These are phyloP conservation scores for Vollenhovia emeryi DNA, from an alignment of 1,140 invertebrate species.

Conservation along the genomic window DNA sequence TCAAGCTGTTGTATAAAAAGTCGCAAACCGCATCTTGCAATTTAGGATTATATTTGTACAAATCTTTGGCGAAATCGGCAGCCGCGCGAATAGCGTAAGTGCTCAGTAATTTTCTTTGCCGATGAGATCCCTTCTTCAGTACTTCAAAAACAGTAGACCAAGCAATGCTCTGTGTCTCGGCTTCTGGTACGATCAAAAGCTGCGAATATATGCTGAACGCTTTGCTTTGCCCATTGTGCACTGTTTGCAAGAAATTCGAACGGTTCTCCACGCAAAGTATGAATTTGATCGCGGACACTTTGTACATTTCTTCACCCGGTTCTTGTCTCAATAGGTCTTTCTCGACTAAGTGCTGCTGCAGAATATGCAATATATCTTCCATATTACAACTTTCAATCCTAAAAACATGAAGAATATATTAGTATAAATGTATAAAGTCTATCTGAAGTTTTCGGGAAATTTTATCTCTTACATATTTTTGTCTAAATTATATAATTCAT, in stretches of 20 bases:
- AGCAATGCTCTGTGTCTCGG: conserved; percentile 67
- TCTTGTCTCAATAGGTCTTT: conserved; percentile 63
- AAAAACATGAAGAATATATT: conserved; percentile 9
- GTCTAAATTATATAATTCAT: conserved; percentile 64
- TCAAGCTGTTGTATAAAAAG: conserved; percentile 72
- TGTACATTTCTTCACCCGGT: conserved; percentile 76
- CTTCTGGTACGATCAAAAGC: conserved; percentile 56
- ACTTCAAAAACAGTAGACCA: conserved; percentile 73
- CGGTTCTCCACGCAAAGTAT: conserved; percentile 55
- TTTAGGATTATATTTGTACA: conserved; percentile 66
- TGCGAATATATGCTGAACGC: conserved; percentile 41
- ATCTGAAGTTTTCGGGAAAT: neutral
- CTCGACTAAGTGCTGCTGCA: conserved; percentile 64
- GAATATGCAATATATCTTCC: conserved; percentile 27
- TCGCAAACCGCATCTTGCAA: conserved; percentile 75
- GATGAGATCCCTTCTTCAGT: conserved; percentile 29
- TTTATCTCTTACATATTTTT: conserved; percentile 56
- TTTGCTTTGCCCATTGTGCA: neutral
- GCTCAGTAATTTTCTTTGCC: conserved; percentile 40
- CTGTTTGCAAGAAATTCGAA: conserved; percentile 10
- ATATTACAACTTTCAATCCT: conserved; percentile 41
- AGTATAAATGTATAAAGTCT: neutral
- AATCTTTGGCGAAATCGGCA: conserved; percentile 13
- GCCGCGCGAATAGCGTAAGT: conserved; percentile 49
- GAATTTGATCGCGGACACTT: conserved; percentile 69